These are phyloP conservation scores for Maconellicoccus hirsutus DNA, from an alignment of 1,140 invertebrate genomes.

Conservation along the genomic window DNA sequence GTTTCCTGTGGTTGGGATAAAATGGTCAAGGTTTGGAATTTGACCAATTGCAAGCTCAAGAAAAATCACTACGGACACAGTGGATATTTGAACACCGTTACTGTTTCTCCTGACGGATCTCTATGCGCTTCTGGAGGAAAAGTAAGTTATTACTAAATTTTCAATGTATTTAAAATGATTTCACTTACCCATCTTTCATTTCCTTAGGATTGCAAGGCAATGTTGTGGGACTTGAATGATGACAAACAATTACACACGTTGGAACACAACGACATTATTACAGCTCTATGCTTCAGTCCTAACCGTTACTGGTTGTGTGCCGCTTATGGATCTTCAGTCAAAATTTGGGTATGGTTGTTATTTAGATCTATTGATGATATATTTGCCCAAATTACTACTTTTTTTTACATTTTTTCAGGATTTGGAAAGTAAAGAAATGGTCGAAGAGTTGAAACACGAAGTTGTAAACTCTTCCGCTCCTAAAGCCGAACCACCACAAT, in stretches of 20 bases:
- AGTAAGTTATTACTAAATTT: slow-evolving; percentile 30
- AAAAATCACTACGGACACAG: slow-evolving; percentile 96
- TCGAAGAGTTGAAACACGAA: slow-evolving; percentile 94
- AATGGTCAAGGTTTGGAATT: slow-evolving; percentile 98
- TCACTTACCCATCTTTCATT: slow-evolving; percentile 27
- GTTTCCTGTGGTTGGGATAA: slow-evolving; percentile 98
- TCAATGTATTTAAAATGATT: not conserved
- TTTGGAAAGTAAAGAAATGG: slow-evolving; percentile 97
- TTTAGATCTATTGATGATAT: slow-evolving; percentile 22
- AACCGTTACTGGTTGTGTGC: slow-evolving; percentile 99
- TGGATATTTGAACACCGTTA: slow-evolving; percentile 97
- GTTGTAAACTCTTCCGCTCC: slow-evolving; percentile 55
- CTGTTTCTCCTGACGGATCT: slow-evolving; percentile 98
- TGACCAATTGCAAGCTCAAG: slow-evolving; percentile 97
- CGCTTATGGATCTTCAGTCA: slow-evolving; percentile 96
- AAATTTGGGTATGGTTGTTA: slow-evolving; percentile 73
- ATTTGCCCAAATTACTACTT: too few relatives aligned
- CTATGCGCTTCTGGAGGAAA: slow-evolving; percentile 99
- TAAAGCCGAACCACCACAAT: slow-evolving; percentile 86
- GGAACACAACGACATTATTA: slow-evolving; percentile 97
- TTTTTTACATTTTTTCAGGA: slow-evolving; percentile 50
- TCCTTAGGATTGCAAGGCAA: slow-evolving; percentile 97
- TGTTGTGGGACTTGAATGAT: slow-evolving; percentile 99
- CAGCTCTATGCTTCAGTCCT: slow-evolving; percentile 95
- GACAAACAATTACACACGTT: slow-evolving; percentile 98